phyloP scores from a whole-genome alignment of 2,888 invertebrate genomes.

The Pyrrhosoma nymphula region DNA sequence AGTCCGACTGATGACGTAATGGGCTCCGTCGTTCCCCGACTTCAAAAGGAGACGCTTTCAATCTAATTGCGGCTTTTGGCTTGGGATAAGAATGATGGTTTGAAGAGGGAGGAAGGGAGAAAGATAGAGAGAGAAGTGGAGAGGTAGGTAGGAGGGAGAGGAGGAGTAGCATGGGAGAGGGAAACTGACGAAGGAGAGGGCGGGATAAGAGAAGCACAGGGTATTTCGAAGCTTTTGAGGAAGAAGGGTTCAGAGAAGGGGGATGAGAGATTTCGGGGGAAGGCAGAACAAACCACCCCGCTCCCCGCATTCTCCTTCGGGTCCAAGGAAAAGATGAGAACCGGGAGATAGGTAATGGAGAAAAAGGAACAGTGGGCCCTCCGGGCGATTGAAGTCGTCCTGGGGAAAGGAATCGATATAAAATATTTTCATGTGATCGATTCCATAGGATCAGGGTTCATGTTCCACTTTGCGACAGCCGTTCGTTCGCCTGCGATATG shows the following conservation, averaged over 20 bases:
- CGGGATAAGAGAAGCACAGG: not conserved
- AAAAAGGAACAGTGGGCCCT: not conserved
- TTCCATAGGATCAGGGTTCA: not conserved
- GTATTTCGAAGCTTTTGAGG: not conserved
- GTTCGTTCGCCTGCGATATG: not conserved
- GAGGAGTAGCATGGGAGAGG: not conserved
- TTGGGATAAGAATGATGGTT: constrained; percentile 41
- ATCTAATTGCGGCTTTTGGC: constrained; percentile 56
- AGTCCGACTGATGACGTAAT: constrained; percentile 54
- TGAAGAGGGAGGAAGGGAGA: not conserved
- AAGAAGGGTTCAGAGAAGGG: not conserved
- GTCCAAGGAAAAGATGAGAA: constrained; percentile 19
- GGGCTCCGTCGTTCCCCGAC: constrained; percentile 45
- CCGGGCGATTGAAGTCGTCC: not conserved
- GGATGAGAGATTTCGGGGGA: not conserved
- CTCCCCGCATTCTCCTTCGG: not conserved
- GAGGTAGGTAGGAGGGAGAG: not conserved
- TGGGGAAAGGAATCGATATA: not conserved
- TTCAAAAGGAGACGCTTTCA: constrained; percentile 52
- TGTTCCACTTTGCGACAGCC: not conserved
- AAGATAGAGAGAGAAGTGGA: not conserved
- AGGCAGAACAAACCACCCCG: not conserved
- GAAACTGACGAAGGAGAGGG: not conserved
- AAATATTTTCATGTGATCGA: not conserved
- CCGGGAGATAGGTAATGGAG: not conserved